Percentiles rank a stretch among this genome's conserved stretches.
Evolutionary conservation across 2,888 invertebrate genomes (phyloP).

Genomic region (Orchesella flavescens): DNA sequence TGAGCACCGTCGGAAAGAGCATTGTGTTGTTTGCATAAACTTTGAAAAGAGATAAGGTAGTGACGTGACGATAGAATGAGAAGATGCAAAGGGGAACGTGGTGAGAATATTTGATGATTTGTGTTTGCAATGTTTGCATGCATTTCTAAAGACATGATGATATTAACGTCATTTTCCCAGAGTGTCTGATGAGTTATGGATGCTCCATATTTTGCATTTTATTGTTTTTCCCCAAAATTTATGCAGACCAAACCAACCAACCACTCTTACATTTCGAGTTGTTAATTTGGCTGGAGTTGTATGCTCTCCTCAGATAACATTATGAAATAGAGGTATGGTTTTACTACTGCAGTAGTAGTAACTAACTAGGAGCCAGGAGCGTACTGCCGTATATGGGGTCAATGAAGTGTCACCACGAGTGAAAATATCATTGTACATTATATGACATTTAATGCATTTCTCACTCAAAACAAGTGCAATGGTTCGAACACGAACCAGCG

Average conservation of each 20-base stretch:
- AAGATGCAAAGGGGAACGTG: constrained; percentile 16
- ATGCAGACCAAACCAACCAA: background rate
- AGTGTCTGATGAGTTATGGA: constrained; percentile 52
- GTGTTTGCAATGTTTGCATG: constrained; percentile 21
- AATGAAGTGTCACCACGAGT: constrained; percentile 13
- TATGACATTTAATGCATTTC: constrained; percentile 48
- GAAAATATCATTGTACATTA: constrained; percentile 33
- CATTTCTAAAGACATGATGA: constrained; percentile 48
- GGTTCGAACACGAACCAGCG: background rate
- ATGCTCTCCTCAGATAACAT: too few relatives aligned
- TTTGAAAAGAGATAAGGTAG: too few relatives aligned
- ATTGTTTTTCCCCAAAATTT: constrained; percentile 32
- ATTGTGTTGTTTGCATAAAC: too few relatives aligned
- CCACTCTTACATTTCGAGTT: constrained; percentile 19
- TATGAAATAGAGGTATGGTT: too few relatives aligned
- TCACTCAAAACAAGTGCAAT: constrained; percentile 5
- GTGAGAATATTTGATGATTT: constrained; percentile 51
- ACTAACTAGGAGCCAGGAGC: background rate
- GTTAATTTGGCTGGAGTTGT: constrained; percentile 30
- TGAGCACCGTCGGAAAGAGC: background rate
- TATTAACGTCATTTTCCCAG: constrained; percentile 23
- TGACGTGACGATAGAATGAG: constrained; percentile 2
- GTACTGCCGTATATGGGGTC: too few relatives aligned
- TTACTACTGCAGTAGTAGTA: too few relatives aligned
- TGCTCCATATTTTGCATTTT: constrained; percentile 58